Evolutionary conservation across 2,797 vertebrate genomes (phyloP), one percentile per base, ranked within the genome.

Genomic region (Pipistrellus pipistrellus): DNA sequence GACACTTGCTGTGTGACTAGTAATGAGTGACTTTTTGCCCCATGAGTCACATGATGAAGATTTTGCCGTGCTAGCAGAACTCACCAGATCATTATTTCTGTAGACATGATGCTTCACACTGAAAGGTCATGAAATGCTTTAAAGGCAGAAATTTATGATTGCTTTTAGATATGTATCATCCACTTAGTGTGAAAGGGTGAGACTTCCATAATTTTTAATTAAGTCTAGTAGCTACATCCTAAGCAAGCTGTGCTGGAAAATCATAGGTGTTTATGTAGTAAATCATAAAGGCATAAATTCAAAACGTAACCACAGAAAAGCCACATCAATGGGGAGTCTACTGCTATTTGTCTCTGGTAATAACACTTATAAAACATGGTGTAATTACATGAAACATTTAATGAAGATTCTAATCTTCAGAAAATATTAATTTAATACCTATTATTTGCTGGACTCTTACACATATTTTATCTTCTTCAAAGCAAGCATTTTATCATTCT

Each of bases 11-110:
- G 48, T 0, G 0, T 97, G 95, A 96, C 95, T 97, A 96, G 91
- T 93, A 95, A 83, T 92, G 81, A 95, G 80, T 97, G 96, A 97
- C 84, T 97, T 95, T 96, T 97, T n/a, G 72, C 93, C 94, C 95
- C 4, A 12, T 69, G 62, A 97, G 93, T 4, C 80, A 77, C 32
- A 72, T 93, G 78, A 30, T 59, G 17, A 38, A 59, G 85, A 95
- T 95, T 96, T 90, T 96, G 96, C 96, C 81, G 21, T 57, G 82
- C 88, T 96, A 96, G 85, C 91, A 96, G 94, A 96, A 93, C 11
- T 72, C 57, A 76, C 11, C 21, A 30, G 93, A 96, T 91, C 57
- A 72, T 75, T 95, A 89, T 95, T 97, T 95, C 88, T 83, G 12
- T 81, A 86, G 69, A 91, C 90, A n/a, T 62, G 18, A 71, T 62